Conservation (phyloP, 2,797 vertebrate species). For the Cryptoblepharus egeriae region DNA sequence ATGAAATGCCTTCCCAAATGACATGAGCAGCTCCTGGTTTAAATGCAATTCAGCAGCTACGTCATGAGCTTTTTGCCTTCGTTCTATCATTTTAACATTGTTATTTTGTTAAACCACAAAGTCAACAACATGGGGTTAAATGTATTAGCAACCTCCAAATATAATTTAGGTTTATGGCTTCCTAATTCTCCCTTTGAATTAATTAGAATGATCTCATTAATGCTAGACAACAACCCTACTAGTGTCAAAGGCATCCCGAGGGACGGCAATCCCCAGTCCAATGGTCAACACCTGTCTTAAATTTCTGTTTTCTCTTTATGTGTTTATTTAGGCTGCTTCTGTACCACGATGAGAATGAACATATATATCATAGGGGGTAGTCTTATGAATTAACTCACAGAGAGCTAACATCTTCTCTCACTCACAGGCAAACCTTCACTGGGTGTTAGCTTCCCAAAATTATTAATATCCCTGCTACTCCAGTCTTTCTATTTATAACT, state of each 20-base stretch:
- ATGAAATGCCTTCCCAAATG: neutral
- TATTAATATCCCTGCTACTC: neutral
- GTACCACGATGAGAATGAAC: neutral
- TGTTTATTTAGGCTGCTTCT: conserved; percentile 36
- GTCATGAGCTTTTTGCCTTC: conserved; percentile 72
- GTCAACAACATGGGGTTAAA: conserved; percentile 79
- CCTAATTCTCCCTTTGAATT: conserved; percentile 78
- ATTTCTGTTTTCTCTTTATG: conserved; percentile 39
- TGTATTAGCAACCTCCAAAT: conserved; percentile 73
- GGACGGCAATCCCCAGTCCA: conserved; percentile 31
- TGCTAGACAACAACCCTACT: conserved; percentile 58
- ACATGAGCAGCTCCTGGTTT: conserved; percentile 67
- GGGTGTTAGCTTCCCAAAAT: no score
- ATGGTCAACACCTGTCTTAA: conserved; percentile 66
- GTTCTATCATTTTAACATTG: conserved; percentile 72
- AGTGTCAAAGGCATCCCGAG: conserved; percentile 53
- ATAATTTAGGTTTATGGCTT: conserved; percentile 79
- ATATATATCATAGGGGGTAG: neutral
- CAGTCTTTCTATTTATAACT: conserved; percentile 22
- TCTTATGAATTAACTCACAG: neutral
- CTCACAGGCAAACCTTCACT: neutral
- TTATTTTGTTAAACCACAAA: conserved; percentile 76
- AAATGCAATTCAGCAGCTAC: conserved; percentile 72
- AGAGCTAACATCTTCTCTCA: no score
- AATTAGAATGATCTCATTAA: conserved; percentile 81